Evolutionary conservation across 2,888 invertebrate genomes (phyloP).

Genomic region (Nemurella pictetii): DNA sequence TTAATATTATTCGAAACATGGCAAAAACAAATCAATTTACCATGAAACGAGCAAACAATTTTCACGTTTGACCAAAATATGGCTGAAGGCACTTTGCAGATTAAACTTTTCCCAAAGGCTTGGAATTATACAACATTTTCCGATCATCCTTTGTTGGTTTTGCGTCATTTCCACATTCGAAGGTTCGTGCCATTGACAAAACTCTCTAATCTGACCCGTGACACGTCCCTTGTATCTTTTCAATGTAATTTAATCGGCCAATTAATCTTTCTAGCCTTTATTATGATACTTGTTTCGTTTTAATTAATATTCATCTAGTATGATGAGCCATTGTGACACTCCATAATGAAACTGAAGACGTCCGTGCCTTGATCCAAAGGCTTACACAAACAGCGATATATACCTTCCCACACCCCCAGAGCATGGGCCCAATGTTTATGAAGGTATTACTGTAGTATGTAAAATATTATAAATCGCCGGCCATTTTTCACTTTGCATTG

Average conservation of each 20-base stretch:
- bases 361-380: background rate
- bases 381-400: background rate
- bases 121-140: background rate
- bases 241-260: background rate
- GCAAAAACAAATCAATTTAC: background rate
- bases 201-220: background rate
- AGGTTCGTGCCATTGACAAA: background rate
- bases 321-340: conserved; percentile 11
- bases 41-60: background rate
- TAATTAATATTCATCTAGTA: conserved; percentile 19
- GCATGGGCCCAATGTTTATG: conserved; percentile 4
- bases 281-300: conserved; percentile 4
- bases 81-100: background rate
- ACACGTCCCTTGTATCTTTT: background rate
- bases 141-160: background rate
- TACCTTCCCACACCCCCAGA: background rate
- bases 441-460: conserved; percentile 21
- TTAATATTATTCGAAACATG: background rate
- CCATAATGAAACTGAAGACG: background rate
- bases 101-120: background rate
- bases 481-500: conserved; percentile 28
- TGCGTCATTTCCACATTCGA: background rate
- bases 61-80: background rate
- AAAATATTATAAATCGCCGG: conserved; percentile 33
- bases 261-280: background rate